phyloP scores from a whole-genome alignment of 2,113 vertebrate genomes.

The Poecile atricapillus region DNA sequence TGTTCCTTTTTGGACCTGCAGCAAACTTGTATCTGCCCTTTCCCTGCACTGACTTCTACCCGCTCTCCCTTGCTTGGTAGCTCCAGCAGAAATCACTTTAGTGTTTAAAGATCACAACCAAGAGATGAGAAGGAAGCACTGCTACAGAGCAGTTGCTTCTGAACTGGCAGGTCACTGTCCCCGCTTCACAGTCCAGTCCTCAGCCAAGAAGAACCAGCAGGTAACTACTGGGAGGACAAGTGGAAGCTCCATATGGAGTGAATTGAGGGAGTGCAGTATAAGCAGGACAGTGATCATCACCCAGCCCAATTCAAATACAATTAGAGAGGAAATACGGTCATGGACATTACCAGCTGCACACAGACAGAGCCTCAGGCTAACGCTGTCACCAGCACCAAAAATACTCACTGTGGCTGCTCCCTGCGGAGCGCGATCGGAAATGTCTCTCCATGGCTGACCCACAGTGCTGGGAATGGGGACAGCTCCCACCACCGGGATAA shows the following conservation, averaged over 20 bases:
- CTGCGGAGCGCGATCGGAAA: rapidly evolving
- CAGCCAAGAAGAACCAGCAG: neutral
- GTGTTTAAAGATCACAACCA: neutral
- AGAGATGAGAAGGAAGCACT: neutral
- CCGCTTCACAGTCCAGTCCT: neutral
- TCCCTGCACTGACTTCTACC: neutral
- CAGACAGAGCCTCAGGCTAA: neutral
- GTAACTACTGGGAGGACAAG: neutral
- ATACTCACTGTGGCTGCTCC: neutral
- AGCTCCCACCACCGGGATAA: neutral
- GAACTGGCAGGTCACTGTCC: neutral
- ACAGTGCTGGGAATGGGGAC: rapidly evolving
- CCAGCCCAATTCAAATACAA: neutral
- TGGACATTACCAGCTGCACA: neutral
- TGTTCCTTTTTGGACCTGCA: neutral
- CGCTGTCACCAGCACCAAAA: neutral
- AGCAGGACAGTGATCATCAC: neutral
- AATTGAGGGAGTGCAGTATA: rapidly evolving
- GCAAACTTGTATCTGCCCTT: neutral
- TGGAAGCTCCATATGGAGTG: neutral
- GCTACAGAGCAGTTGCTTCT: neutral
- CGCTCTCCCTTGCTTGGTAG: neutral
- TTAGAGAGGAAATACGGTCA: neutral
- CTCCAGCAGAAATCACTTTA: neutral
- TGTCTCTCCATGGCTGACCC: neutral